Base-by-base conservation (phyloP, 2,797 vertebrate genomes). In the Macrochelys suwanniensis region DNA sequence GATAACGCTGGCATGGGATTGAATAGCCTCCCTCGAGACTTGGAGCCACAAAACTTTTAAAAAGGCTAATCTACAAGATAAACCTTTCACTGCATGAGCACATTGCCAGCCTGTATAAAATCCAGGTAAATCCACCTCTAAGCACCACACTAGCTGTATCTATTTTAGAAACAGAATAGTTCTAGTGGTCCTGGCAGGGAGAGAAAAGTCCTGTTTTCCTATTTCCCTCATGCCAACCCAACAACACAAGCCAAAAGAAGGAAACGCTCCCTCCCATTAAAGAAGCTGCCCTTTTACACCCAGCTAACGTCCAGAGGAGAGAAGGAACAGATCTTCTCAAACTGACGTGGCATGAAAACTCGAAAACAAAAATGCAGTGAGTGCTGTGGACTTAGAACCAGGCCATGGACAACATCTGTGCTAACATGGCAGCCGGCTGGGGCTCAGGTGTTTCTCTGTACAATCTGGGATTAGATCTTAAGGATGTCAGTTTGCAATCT, bases 391-490 rank as follows among this genome's bases (percentile, higher is more conserved):
- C 65, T 85, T 57, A 76, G 74, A 45, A 79, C 15, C 6, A 1
- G 3, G 82, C 59, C 79, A 56, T 0, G 26, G 26, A 57, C 10
- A 61, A 86, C 26, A 15, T 0, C 0, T 16, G 56, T 47, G 81
- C 87, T 3, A 82, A 84, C 84, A 68, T 25, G 68, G 84, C 51
- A 91, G 37, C 80, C 25, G 87, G n/a, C 51, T 50, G 23, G 37
- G 53, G 45, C 61, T 33, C 61, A 0, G 0, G 13, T 91, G 23
- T 54, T 81, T 61, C 37, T 84, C 47, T 0, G 5, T 54, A 21
- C 4, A 0, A 56, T 10, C n/a, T 49, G 11, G 4, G 0, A 0
- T 0, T 4, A 59, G 25, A 28, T 76, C 53, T 56, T 80, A 3
- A 0, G 1, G 86, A 82, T 31, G 71, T 82, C 82, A 94, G 77